These are phyloP conservation scores for Pandemis cinnamomeana DNA, from an alignment of 2,888 invertebrate genomes.

Conservation along the genomic window DNA sequence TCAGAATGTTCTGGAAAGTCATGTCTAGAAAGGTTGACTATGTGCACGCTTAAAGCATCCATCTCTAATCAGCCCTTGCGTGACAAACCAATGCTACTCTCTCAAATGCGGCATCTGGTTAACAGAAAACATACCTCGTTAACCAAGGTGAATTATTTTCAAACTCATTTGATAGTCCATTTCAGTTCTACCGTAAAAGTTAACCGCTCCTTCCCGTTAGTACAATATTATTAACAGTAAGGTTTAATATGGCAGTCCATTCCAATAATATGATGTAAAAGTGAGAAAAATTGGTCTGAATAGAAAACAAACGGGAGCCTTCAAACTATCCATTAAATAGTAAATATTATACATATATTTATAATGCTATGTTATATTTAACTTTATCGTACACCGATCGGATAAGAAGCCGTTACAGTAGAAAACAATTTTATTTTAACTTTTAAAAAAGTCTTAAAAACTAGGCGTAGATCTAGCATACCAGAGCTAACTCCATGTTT, in stretches of 20 bases:
- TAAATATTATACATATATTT: slow-evolving; percentile 65
- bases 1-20: slow-evolving; percentile 8
- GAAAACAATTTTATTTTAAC: slow-evolving; percentile 74
- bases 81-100: neutral
- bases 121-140: neutral
- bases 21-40: slow-evolving; percentile 3
- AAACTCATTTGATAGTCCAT: slow-evolving; percentile 8
- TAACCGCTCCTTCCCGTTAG: slow-evolving; percentile 12
- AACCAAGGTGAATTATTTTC: neutral
- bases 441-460: slow-evolving; percentile 71
- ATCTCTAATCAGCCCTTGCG: neutral
- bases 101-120: neutral
- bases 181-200: slow-evolving; percentile 1
- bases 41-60: neutral
- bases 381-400: slow-evolving; percentile 71
- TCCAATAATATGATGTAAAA: slow-evolving; percentile 75
- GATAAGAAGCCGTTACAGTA: slow-evolving; percentile 80
- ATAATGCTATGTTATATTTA: slow-evolving; percentile 61
- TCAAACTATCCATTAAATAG: slow-evolving; percentile 69
- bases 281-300: slow-evolving; percentile 82
- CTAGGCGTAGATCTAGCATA: slow-evolving; percentile 77
- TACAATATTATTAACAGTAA: slow-evolving; percentile 62
- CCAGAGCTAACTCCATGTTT: slow-evolving; percentile 64
- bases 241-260: slow-evolving; percentile 81
- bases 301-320: slow-evolving; percentile 66